Evolutionary conservation across 2,797 vertebrate species (phyloP).

Genomic region (Phoebastria nigripes): DNA sequence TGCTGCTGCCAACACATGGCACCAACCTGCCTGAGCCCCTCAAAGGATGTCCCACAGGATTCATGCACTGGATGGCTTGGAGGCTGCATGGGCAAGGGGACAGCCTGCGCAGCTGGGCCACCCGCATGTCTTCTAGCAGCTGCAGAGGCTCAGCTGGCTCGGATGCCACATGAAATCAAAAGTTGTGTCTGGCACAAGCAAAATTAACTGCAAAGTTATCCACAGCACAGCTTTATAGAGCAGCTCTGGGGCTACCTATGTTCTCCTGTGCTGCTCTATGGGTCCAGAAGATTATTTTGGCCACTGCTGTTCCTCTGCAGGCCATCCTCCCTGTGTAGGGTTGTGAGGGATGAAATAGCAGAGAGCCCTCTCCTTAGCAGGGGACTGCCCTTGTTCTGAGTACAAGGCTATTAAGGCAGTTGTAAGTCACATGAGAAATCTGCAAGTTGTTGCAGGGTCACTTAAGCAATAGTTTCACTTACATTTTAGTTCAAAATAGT

Average conservation of each 20-base stretch:
- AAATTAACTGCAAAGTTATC: not conserved
- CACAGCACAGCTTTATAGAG: not conserved
- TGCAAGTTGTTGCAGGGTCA: not conserved
- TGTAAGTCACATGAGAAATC: not conserved
- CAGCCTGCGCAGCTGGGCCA: not conserved
- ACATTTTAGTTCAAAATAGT: not conserved
- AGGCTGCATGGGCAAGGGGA: not conserved
- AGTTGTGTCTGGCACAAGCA: not conserved
- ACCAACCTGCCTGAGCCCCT: not conserved
- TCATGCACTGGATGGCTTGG: fast-evolving
- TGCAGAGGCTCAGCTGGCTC: not conserved
- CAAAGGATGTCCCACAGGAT: fast-evolving
- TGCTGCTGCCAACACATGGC: not conserved
- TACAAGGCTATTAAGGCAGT: not conserved
- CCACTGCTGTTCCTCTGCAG: not conserved
- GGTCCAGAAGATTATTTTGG: not conserved
- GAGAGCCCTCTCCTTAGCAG: not conserved
- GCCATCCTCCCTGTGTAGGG: not conserved
- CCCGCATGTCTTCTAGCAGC: not conserved
- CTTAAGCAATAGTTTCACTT: not conserved
- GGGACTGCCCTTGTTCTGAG: not conserved
- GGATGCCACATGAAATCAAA: not conserved
- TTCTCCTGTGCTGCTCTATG: not conserved
- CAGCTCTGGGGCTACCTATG: not conserved
- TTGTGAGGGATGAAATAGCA: not conserved